Evolutionary conservation across 2,888 invertebrate species (phyloP), one percentile per base, ranked within the genome.

Genomic region (Dolichomitus sp.): DNA sequence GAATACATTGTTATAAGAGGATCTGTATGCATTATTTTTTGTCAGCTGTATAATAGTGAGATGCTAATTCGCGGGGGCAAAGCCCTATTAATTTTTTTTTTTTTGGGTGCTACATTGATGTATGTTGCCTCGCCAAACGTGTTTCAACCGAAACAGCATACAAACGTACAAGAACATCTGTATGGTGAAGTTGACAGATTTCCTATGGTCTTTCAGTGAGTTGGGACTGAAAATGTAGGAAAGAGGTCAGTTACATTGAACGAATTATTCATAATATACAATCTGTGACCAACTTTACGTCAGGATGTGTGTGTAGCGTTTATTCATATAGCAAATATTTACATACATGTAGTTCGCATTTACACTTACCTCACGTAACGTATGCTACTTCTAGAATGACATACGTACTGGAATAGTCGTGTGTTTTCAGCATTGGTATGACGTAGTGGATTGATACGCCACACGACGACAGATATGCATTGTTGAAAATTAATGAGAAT

Each of bases 61-160:
- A 23, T 23, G 23, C 23, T 23, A 23, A 23, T 23, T 1, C 23
- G 23, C 23, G 23, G 2, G 23, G 23, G 23, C 23, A 23, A 23
- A 23, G 23, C 23, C 23, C n/a, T n/a, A n/a, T n/a, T n/a, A n/a
- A n/a, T 1, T 23, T n/a, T n/a, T n/a, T n/a, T n/a, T n/a, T n/a
- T n/a, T n/a, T n/a, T n/a, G n/a, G n/a, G n/a, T n/a, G n/a, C n/a
- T n/a, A n/a, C n/a, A n/a, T n/a, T n/a, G n/a, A n/a, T n/a, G n/a
- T n/a, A n/a, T n/a, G n/a, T n/a, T n/a, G n/a, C n/a, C n/a, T n/a
- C n/a, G n/a, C n/a, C n/a, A n/a, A n/a, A n/a, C n/a, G n/a, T n/a
- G 74, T 74, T 74, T 78, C 68, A 65, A 78, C 78, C 63, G 61
- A 52, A 73, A n/a, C n/a, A n/a, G n/a, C 78, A 63, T 50, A 50